Conservation (phyloP, 1,140 invertebrate species). For the Zophobas atratus region DNA sequence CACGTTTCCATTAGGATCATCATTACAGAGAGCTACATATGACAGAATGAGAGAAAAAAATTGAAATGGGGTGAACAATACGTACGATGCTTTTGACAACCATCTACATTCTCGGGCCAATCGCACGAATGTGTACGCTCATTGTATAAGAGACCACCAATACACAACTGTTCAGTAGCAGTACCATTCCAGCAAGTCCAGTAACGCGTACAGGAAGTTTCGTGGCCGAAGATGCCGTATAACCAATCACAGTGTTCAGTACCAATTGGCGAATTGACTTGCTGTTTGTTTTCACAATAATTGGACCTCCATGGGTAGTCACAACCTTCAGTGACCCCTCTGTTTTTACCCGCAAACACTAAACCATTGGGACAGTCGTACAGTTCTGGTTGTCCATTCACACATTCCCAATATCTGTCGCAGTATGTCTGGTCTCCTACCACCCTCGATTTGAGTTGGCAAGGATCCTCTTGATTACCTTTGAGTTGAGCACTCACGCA, state of each 20-base stretch:
- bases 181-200: constrained; percentile 97
- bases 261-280: constrained; percentile 85
- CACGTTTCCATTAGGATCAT: constrained; percentile 81
- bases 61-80: constrained; percentile 56
- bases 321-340: constrained; percentile 89
- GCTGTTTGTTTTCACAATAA: constrained; percentile 85
- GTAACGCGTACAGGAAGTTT: constrained; percentile 92
- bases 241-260: constrained; percentile 94
- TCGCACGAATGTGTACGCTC: constrained; percentile 92
- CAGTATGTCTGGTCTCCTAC: constrained; percentile 86
- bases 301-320: constrained; percentile 92
- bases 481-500: constrained; percentile 66
- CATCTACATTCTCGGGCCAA: constrained; percentile 93
- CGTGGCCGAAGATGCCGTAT: constrained; percentile 94
- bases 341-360: constrained; percentile 89
- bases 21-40: constrained; percentile 86
- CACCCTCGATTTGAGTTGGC: constrained; percentile 82
- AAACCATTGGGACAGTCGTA: constrained; percentile 93
- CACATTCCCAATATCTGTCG: constrained; percentile 91
- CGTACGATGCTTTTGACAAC: constrained; percentile 95
- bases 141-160: constrained; percentile 92
- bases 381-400: constrained; percentile 81
- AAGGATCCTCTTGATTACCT: constrained; percentile 79
- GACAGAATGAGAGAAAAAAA: background rate
- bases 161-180: constrained; percentile 93